Evolutionary conservation across 2,888 invertebrate genomes (phyloP), one percentile per base, ranked within the genome.

Genomic region (Papilio protenor): DNA sequence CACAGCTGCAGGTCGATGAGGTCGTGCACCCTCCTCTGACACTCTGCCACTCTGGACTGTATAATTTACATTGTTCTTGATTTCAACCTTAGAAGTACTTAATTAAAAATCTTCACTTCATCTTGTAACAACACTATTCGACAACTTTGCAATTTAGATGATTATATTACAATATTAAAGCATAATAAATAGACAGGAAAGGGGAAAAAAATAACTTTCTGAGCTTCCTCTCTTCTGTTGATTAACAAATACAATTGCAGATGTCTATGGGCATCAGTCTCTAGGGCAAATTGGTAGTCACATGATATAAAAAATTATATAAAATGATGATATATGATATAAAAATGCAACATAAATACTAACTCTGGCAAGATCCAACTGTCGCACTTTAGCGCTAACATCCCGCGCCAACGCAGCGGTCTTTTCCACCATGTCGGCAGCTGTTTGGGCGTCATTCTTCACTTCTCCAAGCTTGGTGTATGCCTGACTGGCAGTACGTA

Each of bases 321-420:
- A n/a, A n/a, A n/a, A n/a, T n/a, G n/a, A n/a, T n/a, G n/a, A n/a
- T n/a, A n/a, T n/a, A n/a, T n/a, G n/a, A n/a, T n/a, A n/a, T n/a
- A n/a, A n/a, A n/a, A n/a, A 64, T 18, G 33, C 18, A n/a, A 4
- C 12, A 18, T 18, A 64, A 33, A 64, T 57, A 90, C 94, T 91
- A 94, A 98, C 98, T 91, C 98, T 97, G 0, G 99, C 99, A 77
- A 97, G 94, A 93, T 99, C 99, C 66, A 99, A 92, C 79, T 98
- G 97, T 14, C 99, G 96, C 21, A 99, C 99, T 96, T 99, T 99
- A 40, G 98, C 97, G 87, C 98, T 99, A 76, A 99, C 99, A 89
- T 98, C 98, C 85, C 98, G 98, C 0, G 99, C 99, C 73, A 99
- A 94, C 45, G 96, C 95, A 10, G 99, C 98, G 0, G 99, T 99